Conservation (phyloP, 2,797 vertebrate genomes). For the Lindbergichthys nudifrons region DNA sequence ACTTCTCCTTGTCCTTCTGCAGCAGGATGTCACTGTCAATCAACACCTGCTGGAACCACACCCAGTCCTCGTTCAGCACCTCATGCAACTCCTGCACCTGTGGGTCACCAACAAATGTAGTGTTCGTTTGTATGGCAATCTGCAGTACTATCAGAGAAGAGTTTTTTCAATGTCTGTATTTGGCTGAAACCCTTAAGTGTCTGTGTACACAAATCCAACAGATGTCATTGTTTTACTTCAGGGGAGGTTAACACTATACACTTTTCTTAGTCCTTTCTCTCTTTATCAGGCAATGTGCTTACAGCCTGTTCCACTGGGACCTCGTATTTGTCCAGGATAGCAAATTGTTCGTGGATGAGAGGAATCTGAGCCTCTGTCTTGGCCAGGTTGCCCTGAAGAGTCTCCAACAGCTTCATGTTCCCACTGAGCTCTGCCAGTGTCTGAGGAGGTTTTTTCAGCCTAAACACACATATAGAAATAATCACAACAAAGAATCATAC, state of each 20-base stretch:
- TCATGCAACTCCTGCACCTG: slow-evolving; percentile 87
- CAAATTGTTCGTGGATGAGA: slow-evolving; percentile 90
- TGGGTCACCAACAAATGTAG: slow-evolving; percentile 1
- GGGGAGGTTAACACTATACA: not conserved
- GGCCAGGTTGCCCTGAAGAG: slow-evolving; percentile 80
- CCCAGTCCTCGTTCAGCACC: slow-evolving; percentile 84
- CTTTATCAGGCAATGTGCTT: slow-evolving; percentile 50
- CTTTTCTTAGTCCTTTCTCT: not conserved
- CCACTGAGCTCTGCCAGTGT: slow-evolving; percentile 63
- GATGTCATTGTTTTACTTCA: not conserved
- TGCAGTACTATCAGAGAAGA: not conserved
- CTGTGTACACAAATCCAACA: not conserved
- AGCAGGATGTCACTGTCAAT: slow-evolving; percentile 86
- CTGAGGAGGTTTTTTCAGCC: slow-evolving; percentile 54
- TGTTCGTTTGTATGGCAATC: not conserved
- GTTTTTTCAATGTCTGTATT: not conserved
- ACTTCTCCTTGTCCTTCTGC: slow-evolving; percentile 88
- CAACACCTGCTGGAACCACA: slow-evolving; percentile 87
- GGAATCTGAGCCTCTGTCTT: slow-evolving; percentile 86
- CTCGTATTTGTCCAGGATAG: slow-evolving; percentile 91
- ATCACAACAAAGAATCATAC: not conserved
- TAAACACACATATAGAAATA: slow-evolving; percentile 51
- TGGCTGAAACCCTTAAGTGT: too few relatives aligned
- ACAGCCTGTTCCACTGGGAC: slow-evolving; percentile 84
- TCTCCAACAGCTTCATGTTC: slow-evolving; percentile 84